Percentiles rank a stretch among this genome's conserved stretches.
Conservation (phyloP, 2,888 invertebrate species). For the Pyrgus malvae region DNA sequence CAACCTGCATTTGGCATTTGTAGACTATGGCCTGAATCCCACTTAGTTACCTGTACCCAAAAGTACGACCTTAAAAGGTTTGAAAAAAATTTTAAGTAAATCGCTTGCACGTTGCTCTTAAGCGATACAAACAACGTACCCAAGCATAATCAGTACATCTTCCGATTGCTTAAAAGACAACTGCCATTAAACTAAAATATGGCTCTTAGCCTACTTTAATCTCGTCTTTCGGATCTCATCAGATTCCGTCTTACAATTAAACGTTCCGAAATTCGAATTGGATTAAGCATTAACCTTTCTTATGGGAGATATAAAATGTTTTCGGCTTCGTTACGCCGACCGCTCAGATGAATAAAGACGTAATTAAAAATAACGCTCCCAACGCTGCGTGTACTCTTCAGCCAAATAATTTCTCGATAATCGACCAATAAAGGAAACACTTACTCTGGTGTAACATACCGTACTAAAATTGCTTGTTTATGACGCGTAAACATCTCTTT, state of each 20-base stretch:
- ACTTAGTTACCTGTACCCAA: no score
- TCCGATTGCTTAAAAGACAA: constrained; percentile 47
- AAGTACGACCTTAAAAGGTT: background rate
- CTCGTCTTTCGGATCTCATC: constrained; percentile 46
- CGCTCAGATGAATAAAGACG: constrained; percentile 50
- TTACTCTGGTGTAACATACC: constrained; percentile 39
- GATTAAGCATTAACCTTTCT: constrained; percentile 59
- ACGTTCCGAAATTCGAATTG: constrained; percentile 56
- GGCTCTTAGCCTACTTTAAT: constrained; percentile 51
- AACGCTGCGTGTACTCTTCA: constrained; percentile 27
- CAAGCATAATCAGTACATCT: constrained; percentile 38
- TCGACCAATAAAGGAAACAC: constrained; percentile 47
- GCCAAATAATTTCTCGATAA: constrained; percentile 31
- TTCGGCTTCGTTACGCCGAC: constrained; percentile 53
- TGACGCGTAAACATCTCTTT: constrained; percentile 25
- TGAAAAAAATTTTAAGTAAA: no score
- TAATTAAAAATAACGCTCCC: constrained; percentile 57
- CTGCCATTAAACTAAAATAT: constrained; percentile 57
- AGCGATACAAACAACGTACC: background rate
- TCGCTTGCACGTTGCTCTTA: constrained; percentile 28
- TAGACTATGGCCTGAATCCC: no score
- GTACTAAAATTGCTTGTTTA: constrained; percentile 34
- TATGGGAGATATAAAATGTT: constrained; percentile 57
- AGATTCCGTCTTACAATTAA: constrained; percentile 47
- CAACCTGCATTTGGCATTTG: no score